These are phyloP conservation scores for Neosalanx taihuensis DNA, from an alignment of 2,797 vertebrate genomes.

Conservation along the genomic window DNA sequence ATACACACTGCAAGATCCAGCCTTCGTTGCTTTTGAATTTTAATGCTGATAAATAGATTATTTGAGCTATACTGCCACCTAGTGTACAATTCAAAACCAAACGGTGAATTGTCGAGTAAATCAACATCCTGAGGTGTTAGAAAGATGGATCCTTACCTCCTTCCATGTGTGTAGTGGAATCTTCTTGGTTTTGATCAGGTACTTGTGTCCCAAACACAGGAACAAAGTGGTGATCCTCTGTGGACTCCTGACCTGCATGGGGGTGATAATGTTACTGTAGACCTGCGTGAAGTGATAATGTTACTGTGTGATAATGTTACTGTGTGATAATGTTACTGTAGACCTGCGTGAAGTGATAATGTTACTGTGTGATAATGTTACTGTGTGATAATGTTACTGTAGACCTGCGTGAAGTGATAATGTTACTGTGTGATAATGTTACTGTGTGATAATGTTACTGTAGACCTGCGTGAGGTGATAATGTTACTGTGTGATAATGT, in stretches of 20 bases:
- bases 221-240: constrained; percentile 33
- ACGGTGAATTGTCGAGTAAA: neutral
- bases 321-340: neutral
- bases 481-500: too few species aligned
- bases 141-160: constrained; percentile 26
- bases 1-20: neutral
- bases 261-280: neutral
- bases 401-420: neutral
- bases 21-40: neutral
- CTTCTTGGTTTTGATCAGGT: constrained; percentile 60
- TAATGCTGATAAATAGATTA: neutral
- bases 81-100: constrained; percentile 7
- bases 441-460: neutral
- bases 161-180: neutral
- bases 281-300: neutral
- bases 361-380: too few species aligned
- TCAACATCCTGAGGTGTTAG: neutral
- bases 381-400: neutral
- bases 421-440: neutral
- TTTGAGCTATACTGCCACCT: constrained; percentile 17
- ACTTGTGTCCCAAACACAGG: constrained; percentile 70
- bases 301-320: neutral
- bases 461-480: too few species aligned
- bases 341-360: too few species aligned
- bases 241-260: neutral